Percentiles rank a stretch among this genome's conserved stretches.
Conservation (phyloP, 2,113 vertebrate genomes). For the Lophochroa leadbeateri region DNA sequence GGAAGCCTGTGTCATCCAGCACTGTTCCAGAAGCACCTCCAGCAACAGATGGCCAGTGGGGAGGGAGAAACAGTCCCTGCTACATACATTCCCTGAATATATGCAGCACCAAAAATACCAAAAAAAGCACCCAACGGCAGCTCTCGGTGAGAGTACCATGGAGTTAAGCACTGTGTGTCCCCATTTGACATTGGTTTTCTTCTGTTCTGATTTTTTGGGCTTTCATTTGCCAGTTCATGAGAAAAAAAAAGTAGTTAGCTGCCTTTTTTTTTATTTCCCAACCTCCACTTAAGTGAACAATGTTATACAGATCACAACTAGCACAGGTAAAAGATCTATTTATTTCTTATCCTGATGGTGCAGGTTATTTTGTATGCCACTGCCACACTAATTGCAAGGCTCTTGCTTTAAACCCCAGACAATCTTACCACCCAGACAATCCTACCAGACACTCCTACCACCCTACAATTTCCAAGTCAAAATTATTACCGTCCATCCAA, state of each 20-base stretch:
- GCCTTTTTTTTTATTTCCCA: neutral
- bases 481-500: neutral
- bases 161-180: accelerated
- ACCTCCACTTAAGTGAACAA: neutral
- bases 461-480: neutral
- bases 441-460: neutral
- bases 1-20: neutral
- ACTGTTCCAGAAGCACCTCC: neutral
- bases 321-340: neutral
- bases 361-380: neutral
- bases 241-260: neutral
- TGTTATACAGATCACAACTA: neutral
- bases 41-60: neutral
- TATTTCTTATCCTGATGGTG: neutral
- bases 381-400: neutral
- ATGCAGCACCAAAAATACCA: neutral
- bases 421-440: neutral
- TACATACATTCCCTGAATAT: neutral
- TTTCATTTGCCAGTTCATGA: neutral
- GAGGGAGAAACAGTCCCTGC: neutral
- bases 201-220: neutral
- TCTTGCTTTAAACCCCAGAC: neutral
- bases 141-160: accelerated
- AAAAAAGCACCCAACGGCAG: neutral
- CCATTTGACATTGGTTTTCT: neutral